phyloP scores from a whole-genome alignment of 2,113 vertebrate species.

The Podarcis raffonei region DNA sequence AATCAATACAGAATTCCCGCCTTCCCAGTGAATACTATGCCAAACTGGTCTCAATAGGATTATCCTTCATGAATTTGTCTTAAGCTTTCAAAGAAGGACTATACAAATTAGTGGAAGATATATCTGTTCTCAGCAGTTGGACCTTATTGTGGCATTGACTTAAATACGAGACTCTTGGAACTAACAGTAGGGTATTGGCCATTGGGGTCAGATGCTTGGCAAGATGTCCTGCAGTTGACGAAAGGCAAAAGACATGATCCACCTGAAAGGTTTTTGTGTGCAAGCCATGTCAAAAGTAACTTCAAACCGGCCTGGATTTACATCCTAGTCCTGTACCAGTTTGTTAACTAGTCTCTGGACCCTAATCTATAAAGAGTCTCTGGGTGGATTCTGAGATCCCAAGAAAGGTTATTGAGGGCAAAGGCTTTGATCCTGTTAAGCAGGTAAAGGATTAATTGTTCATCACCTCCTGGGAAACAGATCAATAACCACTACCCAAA shows the following conservation, averaged over 20 bases:
- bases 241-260: no score
- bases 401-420: background rate
- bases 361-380: background rate
- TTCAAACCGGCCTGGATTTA: background rate
- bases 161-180: background rate
- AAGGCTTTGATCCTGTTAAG: background rate
- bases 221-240: no score
- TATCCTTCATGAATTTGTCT: no score
- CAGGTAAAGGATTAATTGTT: background rate
- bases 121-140: no score
- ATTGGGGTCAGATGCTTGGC: background rate
- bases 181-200: background rate
- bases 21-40: no score
- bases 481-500: background rate
- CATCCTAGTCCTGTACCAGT: background rate
- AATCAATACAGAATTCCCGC: no score
- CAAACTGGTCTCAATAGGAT: no score
- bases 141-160: background rate
- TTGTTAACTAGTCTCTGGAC: background rate
- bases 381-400: no score
- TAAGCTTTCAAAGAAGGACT: no score
- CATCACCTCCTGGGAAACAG: background rate
- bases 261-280: background rate
- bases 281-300: background rate
- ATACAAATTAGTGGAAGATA: no score